phyloP scores from a whole-genome alignment of 2,888 invertebrate genomes.

The Calameuta filiformis region DNA sequence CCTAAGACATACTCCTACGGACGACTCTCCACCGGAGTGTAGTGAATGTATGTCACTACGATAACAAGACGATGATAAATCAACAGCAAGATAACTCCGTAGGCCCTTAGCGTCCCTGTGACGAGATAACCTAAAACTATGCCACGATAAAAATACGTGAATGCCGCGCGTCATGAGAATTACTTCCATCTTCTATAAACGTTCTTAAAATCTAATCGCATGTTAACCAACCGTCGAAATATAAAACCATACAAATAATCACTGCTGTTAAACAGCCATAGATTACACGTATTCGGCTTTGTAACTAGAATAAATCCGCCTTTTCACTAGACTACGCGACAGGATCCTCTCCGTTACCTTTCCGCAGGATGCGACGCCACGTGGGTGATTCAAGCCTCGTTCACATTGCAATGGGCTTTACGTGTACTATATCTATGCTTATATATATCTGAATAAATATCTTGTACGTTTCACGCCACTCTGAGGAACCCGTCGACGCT shows the following conservation, averaged over 20 bases:
- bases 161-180: background rate
- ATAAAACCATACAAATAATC: background rate
- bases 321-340: background rate
- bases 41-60: constrained; percentile 20
- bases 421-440: constrained; percentile 2
- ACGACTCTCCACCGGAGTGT: background rate
- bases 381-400: background rate
- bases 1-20: background rate
- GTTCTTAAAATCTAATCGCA: background rate
- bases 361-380: background rate
- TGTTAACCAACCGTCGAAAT: background rate
- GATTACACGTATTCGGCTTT: background rate
- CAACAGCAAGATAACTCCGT: constrained; percentile 20
- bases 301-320: background rate
- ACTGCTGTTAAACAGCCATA: background rate
- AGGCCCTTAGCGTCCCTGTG: constrained; percentile 25
- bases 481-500: constrained; percentile 15
- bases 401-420: background rate
- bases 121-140: constrained; percentile 23
- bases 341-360: background rate
- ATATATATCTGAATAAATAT: background rate
- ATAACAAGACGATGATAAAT: constrained; percentile 22
- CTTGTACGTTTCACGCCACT: background rate
- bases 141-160: constrained; percentile 22
- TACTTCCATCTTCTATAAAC: background rate